phyloP scores from a whole-genome alignment of 1,140 invertebrate genomes.

The Drosophila lacteicornis region DNA sequence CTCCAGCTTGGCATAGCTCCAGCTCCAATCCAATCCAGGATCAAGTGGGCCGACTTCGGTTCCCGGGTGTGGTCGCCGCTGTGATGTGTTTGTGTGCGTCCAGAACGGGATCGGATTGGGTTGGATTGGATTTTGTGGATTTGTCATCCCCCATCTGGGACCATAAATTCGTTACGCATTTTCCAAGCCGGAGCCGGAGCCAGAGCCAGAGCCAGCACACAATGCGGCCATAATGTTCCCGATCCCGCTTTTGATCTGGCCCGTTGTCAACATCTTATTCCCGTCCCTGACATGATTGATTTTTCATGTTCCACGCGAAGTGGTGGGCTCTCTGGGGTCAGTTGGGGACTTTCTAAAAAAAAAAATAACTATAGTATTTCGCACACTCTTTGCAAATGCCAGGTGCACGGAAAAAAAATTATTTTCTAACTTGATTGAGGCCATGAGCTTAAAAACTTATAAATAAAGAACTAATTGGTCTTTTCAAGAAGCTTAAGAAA shows the following conservation, averaged over 20 bases:
- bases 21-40: conserved; percentile 40
- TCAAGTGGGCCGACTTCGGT: conserved; percentile 63
- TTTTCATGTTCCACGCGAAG: conserved; percentile 59
- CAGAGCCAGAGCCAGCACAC: conserved; percentile 18
- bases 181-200: conserved; percentile 3
- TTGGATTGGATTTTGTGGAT: conserved; percentile 54
- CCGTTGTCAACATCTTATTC: conserved; percentile 78
- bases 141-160: conserved; percentile 66
- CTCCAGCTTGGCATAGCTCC: conserved; percentile 1
- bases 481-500: no score
- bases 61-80: conserved; percentile 68
- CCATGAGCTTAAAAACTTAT: no score
- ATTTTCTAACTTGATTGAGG: not conserved
- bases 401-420: not conserved
- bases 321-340: conserved; percentile 25
- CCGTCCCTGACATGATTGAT: conserved; percentile 74
- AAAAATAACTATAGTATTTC: conserved; percentile 37
- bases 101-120: conserved; percentile 44
- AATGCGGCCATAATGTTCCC: conserved; percentile 66
- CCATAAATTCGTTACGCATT: conserved; percentile 77
- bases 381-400: conserved; percentile 25
- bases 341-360: conserved; percentile 69
- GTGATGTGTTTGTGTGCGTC: conserved; percentile 46
- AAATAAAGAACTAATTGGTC: no score
- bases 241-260: conserved; percentile 62